Evolutionary conservation across 30 jellyfish, hydroid and myxozoan genomes (phyloP), one percentile per base, ranked within the genome.

Genomic region (Catostylus mosaicus): DNA sequence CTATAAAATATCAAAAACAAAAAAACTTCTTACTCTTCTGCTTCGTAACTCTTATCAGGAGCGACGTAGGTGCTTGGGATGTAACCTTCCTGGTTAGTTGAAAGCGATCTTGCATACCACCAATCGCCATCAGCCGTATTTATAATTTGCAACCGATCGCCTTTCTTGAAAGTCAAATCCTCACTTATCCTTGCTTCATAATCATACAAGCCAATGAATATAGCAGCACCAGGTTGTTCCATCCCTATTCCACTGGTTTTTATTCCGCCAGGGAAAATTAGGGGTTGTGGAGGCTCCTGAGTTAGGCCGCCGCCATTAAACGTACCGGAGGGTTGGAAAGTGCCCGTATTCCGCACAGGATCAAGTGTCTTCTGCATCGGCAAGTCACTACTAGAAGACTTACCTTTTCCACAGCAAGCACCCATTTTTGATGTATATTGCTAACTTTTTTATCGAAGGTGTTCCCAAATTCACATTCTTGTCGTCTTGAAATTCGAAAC

Each of bases 41-140:
- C 98, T 73, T 92, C 96, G 67, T 92, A 92, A 54, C 98, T 92
- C 62, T 92, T 85, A 54, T 92, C 98, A 8, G 98, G 95, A 22
- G 98, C 98, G 67, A 92, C 98, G 36, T 92, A 92, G 26, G 98
- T 92, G 80, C 98, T 92, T 32, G 98, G 98, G 57, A 92, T 92
- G 77, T 92, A 92, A 1, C 98, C 98, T 73, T 86, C 96, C 48
- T 74, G 62, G 85, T 78, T 78, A 8, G 98, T 85, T 30, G 54
- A 22, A 77, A 92, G 78, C 36, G 98, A 92, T 24, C 95, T 62
- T 29, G 98, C 98, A 76, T 59, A 92, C 98, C 98, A 92, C 98
- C 98, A 92, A 74, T 92, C 98, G 7, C 98, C 98, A 65, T 92
- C 98, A 8, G 96, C 93, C 26, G 98, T 92, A 47, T 92, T 82